Conservation (phyloP, 2,797 vertebrate species). For the Hyperoplus lanceolatus region DNA sequence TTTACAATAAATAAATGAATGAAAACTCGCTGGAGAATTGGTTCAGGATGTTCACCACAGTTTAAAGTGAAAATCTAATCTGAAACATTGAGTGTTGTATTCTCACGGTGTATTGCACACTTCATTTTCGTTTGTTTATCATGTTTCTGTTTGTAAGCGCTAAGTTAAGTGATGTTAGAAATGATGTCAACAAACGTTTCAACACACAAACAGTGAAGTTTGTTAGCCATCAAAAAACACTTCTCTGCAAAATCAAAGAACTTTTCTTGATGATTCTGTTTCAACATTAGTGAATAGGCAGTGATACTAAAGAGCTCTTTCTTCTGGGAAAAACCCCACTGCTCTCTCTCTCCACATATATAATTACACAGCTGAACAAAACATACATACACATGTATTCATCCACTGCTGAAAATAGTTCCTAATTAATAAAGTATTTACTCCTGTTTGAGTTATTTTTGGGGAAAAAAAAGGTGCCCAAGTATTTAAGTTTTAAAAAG, state of each 20-base stretch:
- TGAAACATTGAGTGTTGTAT: not conserved
- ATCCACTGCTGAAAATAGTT: not conserved
- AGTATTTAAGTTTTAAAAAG: not conserved
- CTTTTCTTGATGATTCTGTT: not conserved
- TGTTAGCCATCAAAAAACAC: not conserved
- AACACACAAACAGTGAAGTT: not conserved
- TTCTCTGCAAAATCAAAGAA: not conserved
- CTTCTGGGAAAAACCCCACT: slow-evolving; percentile 3
- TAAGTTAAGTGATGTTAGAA: not conserved
- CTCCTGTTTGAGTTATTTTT: not conserved
- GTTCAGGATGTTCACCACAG: not conserved
- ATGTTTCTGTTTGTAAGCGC: not conserved
- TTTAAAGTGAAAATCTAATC: not conserved
- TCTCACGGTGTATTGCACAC: not conserved
- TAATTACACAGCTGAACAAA: slow-evolving; percentile 1
- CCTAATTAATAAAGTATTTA: too few relatives aligned
- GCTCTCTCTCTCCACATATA: not conserved
- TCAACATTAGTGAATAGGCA: too few relatives aligned
- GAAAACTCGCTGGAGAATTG: not conserved
- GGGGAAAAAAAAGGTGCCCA: not conserved
- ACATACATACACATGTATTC: not conserved
- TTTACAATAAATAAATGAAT: not conserved
- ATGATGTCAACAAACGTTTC: not conserved
- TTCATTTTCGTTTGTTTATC: not conserved
- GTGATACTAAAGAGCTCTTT: not conserved